A percentile compares a stretch with the other conserved stretches of the same genome.
Conservation (phyloP, 2,113 vertebrate species). For the Progne subis region DNA sequence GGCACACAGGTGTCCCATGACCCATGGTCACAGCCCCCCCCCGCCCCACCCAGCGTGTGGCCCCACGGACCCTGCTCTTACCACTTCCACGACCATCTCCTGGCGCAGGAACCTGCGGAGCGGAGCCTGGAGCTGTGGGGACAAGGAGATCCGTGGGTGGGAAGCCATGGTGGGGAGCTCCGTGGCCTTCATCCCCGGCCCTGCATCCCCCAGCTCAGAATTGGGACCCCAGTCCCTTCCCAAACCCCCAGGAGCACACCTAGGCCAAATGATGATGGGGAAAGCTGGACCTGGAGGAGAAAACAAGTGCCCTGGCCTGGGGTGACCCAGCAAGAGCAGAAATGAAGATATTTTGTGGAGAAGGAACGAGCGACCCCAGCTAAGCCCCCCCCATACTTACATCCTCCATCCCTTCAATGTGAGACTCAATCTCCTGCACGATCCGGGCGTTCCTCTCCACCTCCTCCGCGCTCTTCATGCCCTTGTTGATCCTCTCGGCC, state of each 20-base stretch:
- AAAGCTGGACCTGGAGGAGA: neutral
- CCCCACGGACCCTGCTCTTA: constrained; percentile 62
- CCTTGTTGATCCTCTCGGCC: constrained; percentile 96
- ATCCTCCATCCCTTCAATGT: constrained; percentile 96
- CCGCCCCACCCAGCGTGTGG: rapidly evolving
- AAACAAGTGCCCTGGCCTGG: neutral
- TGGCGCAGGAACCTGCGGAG: constrained; percentile 94
- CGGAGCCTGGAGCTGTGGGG: constrained; percentile 88
- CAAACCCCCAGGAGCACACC: neutral
- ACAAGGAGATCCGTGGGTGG: rapidly evolving
- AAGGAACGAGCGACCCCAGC: rapidly evolving
- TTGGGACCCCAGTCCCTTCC: rapidly evolving
- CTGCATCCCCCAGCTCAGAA: neutral
- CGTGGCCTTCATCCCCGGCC: neutral
- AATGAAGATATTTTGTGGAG: neutral
- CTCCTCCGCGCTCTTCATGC: constrained; percentile 92
- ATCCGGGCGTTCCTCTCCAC: constrained; percentile 91
- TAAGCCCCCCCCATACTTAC: constrained; percentile 67
- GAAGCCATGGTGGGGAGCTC: rapidly evolving
- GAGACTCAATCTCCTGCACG: constrained; percentile 96
- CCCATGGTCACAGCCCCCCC: too few relatives aligned
- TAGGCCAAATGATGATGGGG: neutral
- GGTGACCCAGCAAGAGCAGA: neutral
- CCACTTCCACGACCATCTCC: constrained; percentile 97
- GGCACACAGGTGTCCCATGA: too few relatives aligned